These are phyloP conservation scores for Neodon shergylaensis DNA, from an alignment of 2,113 vertebrate species.

Conservation along the genomic window DNA sequence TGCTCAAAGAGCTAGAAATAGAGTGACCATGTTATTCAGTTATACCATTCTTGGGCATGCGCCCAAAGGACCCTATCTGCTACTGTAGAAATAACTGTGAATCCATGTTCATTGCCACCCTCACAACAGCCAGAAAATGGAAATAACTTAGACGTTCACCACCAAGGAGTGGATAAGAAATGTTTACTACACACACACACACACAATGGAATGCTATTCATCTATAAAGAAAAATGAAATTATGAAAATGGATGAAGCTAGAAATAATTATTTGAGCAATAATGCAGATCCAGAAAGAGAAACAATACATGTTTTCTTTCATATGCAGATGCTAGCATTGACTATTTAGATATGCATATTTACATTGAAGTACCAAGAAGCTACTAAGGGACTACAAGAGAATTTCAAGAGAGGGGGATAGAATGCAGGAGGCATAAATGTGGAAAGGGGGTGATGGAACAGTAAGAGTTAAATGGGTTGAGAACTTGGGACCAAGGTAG, in stretches of 20 bases:
- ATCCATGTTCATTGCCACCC: background rate
- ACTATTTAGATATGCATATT: background rate
- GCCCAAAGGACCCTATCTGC: background rate
- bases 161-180: background rate
- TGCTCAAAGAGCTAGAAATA: background rate
- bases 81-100: background rate
- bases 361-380: background rate
- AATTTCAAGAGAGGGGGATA: background rate
- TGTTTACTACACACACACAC: background rate
- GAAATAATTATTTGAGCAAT: background rate
- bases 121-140: too few relatives aligned
- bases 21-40: background rate
- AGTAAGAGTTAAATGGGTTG: background rate
- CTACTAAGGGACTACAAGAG: background rate
- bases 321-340: background rate
- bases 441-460: background rate
- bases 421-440: background rate
- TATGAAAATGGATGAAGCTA: background rate
- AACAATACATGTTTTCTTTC: background rate
- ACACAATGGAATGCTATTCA: background rate
- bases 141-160: background rate
- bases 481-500: background rate
- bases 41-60: background rate
- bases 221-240: background rate
- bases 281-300: background rate